Percentiles rank a stretch among this genome's conserved stretches.
Conservation (phyloP, 2,888 invertebrate genomes). For the Amiota communis region DNA sequence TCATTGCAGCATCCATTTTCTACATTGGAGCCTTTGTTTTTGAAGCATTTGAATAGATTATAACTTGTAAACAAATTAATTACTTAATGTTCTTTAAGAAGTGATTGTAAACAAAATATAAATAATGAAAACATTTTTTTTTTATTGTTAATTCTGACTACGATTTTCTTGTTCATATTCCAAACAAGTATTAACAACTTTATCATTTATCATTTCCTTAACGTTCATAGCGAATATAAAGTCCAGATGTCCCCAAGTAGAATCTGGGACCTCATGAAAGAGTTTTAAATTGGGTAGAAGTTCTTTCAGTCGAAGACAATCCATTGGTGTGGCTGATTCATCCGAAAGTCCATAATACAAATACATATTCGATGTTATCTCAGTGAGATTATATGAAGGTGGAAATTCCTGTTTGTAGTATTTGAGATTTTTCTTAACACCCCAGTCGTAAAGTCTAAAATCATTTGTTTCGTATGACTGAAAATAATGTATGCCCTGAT, state of each 20-base stretch:
- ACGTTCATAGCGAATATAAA: conserved; percentile 63
- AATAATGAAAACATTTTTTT: background rate
- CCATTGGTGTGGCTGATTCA: conserved; percentile 55
- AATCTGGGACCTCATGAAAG: conserved; percentile 54
- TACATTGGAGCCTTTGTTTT: background rate
- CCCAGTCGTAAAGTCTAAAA: conserved; percentile 61
- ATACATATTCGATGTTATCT: conserved; percentile 56
- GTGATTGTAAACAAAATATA: no score
- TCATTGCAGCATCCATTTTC: background rate
- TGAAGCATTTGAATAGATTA: background rate
- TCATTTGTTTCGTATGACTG: conserved; percentile 55
- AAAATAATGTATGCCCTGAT: conserved; percentile 64
- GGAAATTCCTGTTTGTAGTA: conserved; percentile 53
- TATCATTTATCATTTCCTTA: conserved; percentile 58
- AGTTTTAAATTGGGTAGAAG: conserved; percentile 50
- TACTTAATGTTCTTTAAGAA: no score
- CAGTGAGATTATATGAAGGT: conserved; percentile 57
- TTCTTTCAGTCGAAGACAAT: conserved; percentile 50
- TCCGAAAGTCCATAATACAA: conserved; percentile 59
- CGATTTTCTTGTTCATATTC: conserved; percentile 46
- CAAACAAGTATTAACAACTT: conserved; percentile 49
- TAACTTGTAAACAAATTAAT: conserved; percentile 41
- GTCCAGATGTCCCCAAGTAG: conserved; percentile 66
- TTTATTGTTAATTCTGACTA: conserved; percentile 37
- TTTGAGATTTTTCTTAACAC: conserved; percentile 50